phyloP scores from a whole-genome alignment of 2,888 invertebrate species.

The Netelia inedita region DNA sequence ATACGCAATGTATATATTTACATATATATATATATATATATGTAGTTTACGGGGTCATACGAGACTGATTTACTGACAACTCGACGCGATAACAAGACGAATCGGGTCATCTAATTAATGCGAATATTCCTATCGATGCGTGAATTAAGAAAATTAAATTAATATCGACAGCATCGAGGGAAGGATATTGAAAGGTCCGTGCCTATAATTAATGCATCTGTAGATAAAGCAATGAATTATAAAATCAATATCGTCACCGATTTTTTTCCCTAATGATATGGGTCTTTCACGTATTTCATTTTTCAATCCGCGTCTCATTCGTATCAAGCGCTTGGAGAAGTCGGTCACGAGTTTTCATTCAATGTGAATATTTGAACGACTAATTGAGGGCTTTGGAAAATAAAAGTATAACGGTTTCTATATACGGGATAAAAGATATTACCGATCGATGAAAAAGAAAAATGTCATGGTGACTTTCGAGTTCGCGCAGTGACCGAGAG shows the following conservation, averaged over 20 bases:
- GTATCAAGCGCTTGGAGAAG: not conserved
- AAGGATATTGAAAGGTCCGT: slow-evolving; percentile 25
- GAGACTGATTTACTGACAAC: slow-evolving; percentile 15
- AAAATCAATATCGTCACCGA: slow-evolving; percentile 18
- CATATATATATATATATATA: not conserved
- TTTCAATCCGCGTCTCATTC: no score
- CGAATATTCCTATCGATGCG: not conserved
- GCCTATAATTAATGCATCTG: not conserved
- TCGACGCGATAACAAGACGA: slow-evolving; percentile 22
- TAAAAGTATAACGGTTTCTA: not conserved
- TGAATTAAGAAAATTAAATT: slow-evolving; percentile 9
- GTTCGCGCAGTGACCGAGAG: slow-evolving; percentile 6
- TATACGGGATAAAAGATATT: not conserved
- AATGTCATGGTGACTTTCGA: slow-evolving; percentile 31
- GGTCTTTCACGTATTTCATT: not conserved
- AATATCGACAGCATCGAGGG: slow-evolving; percentile 15
- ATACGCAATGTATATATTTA: not conserved
- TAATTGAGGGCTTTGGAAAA: slow-evolving; percentile 16
- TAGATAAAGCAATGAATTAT: slow-evolving; percentile 5
- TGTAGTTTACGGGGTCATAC: not conserved
- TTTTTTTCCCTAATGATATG: slow-evolving; percentile 23
- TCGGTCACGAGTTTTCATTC: slow-evolving; percentile 35
- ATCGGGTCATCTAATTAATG: slow-evolving; percentile 36
- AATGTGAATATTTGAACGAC: slow-evolving; percentile 29
- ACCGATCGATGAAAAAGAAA: slow-evolving; percentile 17